Evolutionary conservation across 1,140 invertebrate species (phyloP), one percentile per base, ranked within the genome.

Genomic region (Scaptomyza graminum): DNA sequence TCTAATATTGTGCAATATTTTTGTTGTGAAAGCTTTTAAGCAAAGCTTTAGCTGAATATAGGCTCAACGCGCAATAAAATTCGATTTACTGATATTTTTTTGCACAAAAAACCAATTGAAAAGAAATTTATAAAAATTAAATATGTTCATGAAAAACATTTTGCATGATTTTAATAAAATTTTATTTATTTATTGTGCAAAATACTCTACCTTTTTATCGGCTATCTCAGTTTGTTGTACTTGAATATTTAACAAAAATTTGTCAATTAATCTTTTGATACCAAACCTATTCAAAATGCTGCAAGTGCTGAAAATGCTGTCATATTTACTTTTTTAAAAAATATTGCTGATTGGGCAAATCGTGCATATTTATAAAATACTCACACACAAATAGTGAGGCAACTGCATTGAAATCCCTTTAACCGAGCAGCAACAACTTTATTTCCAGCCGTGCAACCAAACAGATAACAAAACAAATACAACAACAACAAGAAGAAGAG

Each of bases 1-100:
- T 50, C n/a, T 44, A 56, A 57, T 56, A 52, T 66, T 71, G 52
- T 71, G 66, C 39, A 66, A 71, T 66, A 59, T 43, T 66, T 34
- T 37, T 25, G 15, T 9, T n/a, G 31, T n/a, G 13, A 71, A 66
- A 71, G 68, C 68, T 71, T 31, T 18, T 4, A 0, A 2, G 5
- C 7, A 54, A 39, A 71, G 68, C 62, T 71, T 59, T 64, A 15
- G 31, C 28, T 31, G 25, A 11, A 51, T 51, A 37, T 51, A 37
- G 43, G 57, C 57, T 60, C 28, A 34, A 28, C 44, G 11, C 11
- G 13, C 47, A 13, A 51, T 41, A 39, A 16, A 56, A 25, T 60
- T 51, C 9, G 41, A 41, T 54, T 15, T 13, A 8, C 25, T 31
- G n/a, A n/a, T 46, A 43, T 8, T 11, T 28, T 34, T 15, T 16